Evolutionary conservation across 1,140 invertebrate species (phyloP).

Genomic region (Danaus melanippus): DNA sequence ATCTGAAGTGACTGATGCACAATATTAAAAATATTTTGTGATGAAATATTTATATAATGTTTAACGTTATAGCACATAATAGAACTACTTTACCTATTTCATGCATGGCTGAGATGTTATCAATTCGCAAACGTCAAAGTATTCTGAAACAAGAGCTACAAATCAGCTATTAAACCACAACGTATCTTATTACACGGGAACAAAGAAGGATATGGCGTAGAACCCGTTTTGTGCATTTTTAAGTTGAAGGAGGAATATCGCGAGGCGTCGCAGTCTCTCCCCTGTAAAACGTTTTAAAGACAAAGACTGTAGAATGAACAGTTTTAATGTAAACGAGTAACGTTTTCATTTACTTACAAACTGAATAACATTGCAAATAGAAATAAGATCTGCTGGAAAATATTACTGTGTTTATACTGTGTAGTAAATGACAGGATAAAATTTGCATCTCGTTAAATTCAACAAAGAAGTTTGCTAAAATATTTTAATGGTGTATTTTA

Average conservation of each 20-base stretch:
- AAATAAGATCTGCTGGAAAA: no score
- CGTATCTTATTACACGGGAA: conserved; percentile 1
- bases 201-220: background rate
- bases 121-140: conserved; percentile 29
- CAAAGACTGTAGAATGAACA: conserved; percentile 16
- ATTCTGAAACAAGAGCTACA: conserved; percentile 11
- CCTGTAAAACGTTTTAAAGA: conserved; percentile 13
- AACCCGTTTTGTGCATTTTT: conserved; percentile 7
- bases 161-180: conserved; percentile 2
- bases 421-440: no score
- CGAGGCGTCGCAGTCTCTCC: conserved; percentile 17
- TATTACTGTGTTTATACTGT: no score
- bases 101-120: conserved; percentile 26
- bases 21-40: no score
- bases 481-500: no score
- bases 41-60: no score
- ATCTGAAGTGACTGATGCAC: no score
- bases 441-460: no score
- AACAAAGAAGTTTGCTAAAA: no score
- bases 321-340: no score
- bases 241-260: conserved; percentile 24
- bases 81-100: conserved; percentile 21
- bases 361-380: no score
- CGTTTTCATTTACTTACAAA: no score
- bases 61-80: conserved; percentile 12